These are phyloP conservation scores for Fopius arisanus DNA, from an alignment of 1,140 invertebrate genomes.

Conservation along the genomic window DNA sequence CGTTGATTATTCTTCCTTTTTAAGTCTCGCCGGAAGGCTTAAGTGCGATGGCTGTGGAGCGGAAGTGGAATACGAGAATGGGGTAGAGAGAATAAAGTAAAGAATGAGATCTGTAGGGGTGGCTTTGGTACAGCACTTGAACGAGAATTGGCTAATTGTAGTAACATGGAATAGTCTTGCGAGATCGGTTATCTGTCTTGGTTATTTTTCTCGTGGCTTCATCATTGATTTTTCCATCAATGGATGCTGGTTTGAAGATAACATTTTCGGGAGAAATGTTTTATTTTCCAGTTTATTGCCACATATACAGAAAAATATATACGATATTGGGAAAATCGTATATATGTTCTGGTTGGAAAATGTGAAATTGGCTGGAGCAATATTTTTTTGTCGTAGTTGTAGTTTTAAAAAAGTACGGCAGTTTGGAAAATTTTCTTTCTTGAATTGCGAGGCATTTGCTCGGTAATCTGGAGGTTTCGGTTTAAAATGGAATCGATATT, in stretches of 20 bases:
- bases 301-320: no score
- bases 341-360: no score
- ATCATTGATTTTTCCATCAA: no score
- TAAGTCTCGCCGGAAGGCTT: background rate
- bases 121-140: background rate
- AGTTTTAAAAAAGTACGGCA: background rate
- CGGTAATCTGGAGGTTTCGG: no score
- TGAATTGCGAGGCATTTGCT: background rate
- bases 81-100: background rate
- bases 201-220: background rate
- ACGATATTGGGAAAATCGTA: no score
- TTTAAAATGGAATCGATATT: background rate
- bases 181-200: background rate
- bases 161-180: constrained; percentile 6
- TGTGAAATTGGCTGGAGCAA: no score
- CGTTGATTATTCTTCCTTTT: background rate
- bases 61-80: background rate
- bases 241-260: no score
- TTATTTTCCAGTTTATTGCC: no score
- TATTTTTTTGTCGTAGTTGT: no score
- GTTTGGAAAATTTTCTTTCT: background rate
- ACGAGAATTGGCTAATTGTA: constrained; percentile 15
- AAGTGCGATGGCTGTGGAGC: background rate
- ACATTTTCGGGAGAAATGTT: no score
- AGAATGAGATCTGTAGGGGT: background rate